phyloP scores from a whole-genome alignment of 2,113 vertebrate genomes.

The Cryptotis parvus region DNA sequence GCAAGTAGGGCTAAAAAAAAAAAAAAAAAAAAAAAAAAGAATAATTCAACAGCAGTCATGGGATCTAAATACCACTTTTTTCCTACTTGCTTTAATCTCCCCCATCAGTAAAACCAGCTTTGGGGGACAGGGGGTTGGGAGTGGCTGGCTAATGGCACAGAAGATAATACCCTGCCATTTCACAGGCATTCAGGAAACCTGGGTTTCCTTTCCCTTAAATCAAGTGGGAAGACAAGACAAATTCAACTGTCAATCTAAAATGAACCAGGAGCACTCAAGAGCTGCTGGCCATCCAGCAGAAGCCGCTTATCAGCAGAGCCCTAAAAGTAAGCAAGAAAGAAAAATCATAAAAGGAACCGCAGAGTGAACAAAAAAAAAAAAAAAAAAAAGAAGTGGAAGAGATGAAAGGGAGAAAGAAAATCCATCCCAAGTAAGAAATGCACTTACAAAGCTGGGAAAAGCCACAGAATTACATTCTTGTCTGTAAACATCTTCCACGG shows the following conservation, averaged over 20 bases:
- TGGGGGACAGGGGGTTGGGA: not conserved
- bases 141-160: not conserved
- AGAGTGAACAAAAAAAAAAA: not conserved
- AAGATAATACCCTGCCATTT: not conserved
- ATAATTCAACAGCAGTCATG: too few species aligned
- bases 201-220: not conserved
- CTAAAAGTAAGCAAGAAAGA: not conserved
- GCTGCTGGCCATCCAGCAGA: not conserved
- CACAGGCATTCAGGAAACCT: constrained; percentile 1
- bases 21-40: too few species aligned
- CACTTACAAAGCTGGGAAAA: not conserved
- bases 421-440: not conserved
- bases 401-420: not conserved
- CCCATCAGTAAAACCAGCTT: not conserved
- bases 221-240: not conserved
- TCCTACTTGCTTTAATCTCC: not conserved
- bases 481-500: not conserved
- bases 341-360: not conserved
- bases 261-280: not conserved
- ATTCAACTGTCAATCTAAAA: not conserved
- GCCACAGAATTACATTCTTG: constrained; percentile 11
- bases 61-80: not conserved
- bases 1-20: too few species aligned
- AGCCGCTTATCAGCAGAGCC: not conserved
- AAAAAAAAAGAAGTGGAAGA: not conserved